Base-by-base conservation (phyloP, 1,140 invertebrate species). In the Cheumatopsyche charites region DNA sequence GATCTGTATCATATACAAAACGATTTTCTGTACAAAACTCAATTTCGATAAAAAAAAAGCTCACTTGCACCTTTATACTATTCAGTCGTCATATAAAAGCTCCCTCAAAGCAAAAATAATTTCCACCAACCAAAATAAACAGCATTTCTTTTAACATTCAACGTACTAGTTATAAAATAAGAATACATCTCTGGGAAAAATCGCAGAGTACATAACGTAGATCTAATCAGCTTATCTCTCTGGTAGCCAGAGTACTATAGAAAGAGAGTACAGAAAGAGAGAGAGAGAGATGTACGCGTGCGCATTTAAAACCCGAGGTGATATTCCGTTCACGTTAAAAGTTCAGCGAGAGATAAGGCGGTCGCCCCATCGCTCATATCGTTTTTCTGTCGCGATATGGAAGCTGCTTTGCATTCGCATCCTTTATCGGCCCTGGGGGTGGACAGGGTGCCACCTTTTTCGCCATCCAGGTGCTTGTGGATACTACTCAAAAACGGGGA, bases 331-430 rank as follows among this genome's bases (percentile, higher is more conserved):
- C 65, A 67, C 45, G 65, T 67, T 67, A 70, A 62, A 62, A 61
- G 68, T 61, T 70, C 29, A 29, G 13, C 12, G 65, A 49, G 45
- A 62, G 23, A 61, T 21, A 15, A 21, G 25, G 68, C 36, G 55
- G 52, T 26, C 42, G 36, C 52, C 49, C 68, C 68, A 70, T 70
- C 68, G 68, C 61, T 70, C 68, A 70, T 70, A 70, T 70, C 68
- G 47, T 62, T 47, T 47, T 52, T 52, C 47, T 41, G 5, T 49
- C 36, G 55, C 17, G 68, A 70, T 70, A 70, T 62, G 68, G 21
- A 42, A 23, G n/a, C 68, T 62, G 49, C 49, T 62, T 70, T 62
- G 68, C 55, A 70, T 70, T 62, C 68, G 68, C 58, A 62, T 62
- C 68, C 61, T 47, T 62, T 70, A 62, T 70, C 55, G 17, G 13